Conservation (phyloP, 2,113 vertebrate species). For the Hepsetus odoe region DNA sequence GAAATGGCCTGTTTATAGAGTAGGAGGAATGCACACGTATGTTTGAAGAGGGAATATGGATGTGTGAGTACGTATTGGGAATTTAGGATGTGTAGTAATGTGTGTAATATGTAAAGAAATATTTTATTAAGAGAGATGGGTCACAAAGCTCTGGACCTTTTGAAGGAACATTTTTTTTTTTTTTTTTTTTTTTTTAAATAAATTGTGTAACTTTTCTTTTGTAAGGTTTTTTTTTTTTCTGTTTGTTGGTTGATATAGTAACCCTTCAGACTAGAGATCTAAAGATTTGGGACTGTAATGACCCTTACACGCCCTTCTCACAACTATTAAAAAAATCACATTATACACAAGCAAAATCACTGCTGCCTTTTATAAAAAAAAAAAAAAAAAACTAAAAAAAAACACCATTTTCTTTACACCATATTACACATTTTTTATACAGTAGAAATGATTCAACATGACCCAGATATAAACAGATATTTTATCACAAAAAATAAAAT, state of each 20-base stretch:
- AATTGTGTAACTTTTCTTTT: not conserved
- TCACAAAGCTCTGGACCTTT: conserved; percentile 44
- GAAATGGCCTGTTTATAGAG: not conserved
- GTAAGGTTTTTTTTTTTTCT: conserved; percentile 1
- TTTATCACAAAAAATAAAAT: too few species aligned
- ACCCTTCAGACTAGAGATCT: conserved; percentile 25
- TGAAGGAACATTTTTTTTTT: conserved; percentile 46
- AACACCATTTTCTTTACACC: too few species aligned
- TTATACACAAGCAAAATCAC: conserved; percentile 2
- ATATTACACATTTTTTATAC: too few species aligned
- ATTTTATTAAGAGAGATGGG: conserved; percentile 56
- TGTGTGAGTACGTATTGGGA: not conserved
- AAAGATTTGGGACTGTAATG: conserved; percentile 30
- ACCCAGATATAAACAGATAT: too few species aligned
- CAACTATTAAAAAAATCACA: not conserved
- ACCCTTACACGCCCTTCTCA: not conserved
- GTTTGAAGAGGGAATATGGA: too few species aligned
- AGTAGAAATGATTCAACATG: too few species aligned
- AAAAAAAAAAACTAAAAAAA: too few species aligned
- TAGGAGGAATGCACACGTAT: not conserved
- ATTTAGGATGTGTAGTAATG: not conserved
- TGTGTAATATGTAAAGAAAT: conserved; percentile 12
- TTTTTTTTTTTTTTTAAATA: conserved; percentile 19
- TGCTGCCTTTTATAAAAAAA: too few species aligned
- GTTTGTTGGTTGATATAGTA: conserved; percentile 29